Base-by-base conservation (phyloP, 92 coral and sea anemone species). In the Epizoanthus illoricatus region DNA sequence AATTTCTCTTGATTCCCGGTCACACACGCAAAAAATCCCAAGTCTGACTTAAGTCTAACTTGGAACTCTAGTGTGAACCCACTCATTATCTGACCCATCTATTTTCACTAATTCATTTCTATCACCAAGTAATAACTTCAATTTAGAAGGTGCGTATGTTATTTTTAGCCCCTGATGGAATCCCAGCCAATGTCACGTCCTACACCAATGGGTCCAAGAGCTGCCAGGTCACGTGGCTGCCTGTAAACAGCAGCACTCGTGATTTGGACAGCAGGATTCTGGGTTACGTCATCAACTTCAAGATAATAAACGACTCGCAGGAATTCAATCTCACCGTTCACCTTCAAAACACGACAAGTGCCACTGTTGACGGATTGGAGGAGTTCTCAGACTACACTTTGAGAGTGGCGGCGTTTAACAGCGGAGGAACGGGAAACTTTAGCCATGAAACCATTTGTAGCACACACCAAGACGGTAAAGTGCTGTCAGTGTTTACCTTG, bases 401-500 rank as follows among this genome's bases (percentile, higher is more conserved):
- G 15, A 62, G 72, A 42, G 82, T 78, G 17, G 82, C 72, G 45
- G 71, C 82, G 4, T 78, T 63, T 23, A 78, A 78, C 69, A 45
- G 59, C 28, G 82, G 72, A 63, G 82, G 82, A 21, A 21, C 45
- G 4, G 82, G 82, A 13, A 64, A 63, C 17, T 78, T 63, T 45
- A 62, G 71, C 19, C 28, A 45, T 18, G 15, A 15, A 6, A 78
- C 82, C 15, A 63, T 36, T 4, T 78, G 82, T 66, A 63, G 7
- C 16, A 78, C 82, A 42, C n/a, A 40, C 5, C 71, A 78, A 78
- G 82, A 78, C 69, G 82, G 82, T 78, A 76, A 9, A 18, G 15
- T 41, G 13, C 18, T 59, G 10, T 7, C 17, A 59, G 8, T 41
- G 0, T 45, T 45, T 0, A 3, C 9, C 9, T 45, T 45, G 6